phyloP scores from a whole-genome alignment of 2,888 invertebrate genomes.

The Leptinotarsa rubiginosa region DNA sequence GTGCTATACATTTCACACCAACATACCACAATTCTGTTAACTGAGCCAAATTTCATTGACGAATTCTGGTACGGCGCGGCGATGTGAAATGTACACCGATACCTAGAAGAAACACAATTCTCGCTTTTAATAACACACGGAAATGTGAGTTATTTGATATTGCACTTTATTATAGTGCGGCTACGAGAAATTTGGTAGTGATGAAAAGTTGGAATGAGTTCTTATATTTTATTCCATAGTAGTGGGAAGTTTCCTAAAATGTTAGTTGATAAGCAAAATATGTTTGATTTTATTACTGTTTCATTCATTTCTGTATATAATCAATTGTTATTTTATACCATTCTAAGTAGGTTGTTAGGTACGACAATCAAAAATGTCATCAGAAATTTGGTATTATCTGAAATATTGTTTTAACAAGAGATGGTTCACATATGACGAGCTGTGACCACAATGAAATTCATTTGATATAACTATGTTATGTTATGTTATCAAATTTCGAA shows the following conservation, averaged over 20 bases:
- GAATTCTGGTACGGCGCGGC: slow-evolving; percentile 1
- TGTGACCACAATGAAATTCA: no score
- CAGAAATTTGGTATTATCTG: no score
- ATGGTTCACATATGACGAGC: no score
- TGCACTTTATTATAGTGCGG: slow-evolving; percentile 3
- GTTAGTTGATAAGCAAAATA: no score
- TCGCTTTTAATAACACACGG: slow-evolving; percentile 11
- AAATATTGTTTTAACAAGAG: no score
- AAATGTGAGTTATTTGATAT: slow-evolving; percentile 13
- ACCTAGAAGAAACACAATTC: slow-evolving; percentile 1
- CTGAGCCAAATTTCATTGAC: slow-evolving; percentile 21
- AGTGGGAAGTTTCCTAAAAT: neutral
- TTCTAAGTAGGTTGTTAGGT: no score
- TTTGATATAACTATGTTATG: no score
- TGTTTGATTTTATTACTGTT: no score
- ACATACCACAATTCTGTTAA: slow-evolving; percentile 21
- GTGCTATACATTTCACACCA: slow-evolving; percentile 25
- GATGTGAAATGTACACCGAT: slow-evolving; percentile 14
- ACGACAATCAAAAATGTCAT: no score
- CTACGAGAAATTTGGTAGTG: neutral
- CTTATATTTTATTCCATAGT: neutral
- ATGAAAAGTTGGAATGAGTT: slow-evolving; percentile 1
- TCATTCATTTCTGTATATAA: no score
- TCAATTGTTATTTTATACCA: no score
- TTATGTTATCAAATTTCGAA: no score